Evolutionary conservation across 2,888 invertebrate species (phyloP), one percentile per base, ranked within the genome.

Genomic region (Macrophya alboannulata): DNA sequence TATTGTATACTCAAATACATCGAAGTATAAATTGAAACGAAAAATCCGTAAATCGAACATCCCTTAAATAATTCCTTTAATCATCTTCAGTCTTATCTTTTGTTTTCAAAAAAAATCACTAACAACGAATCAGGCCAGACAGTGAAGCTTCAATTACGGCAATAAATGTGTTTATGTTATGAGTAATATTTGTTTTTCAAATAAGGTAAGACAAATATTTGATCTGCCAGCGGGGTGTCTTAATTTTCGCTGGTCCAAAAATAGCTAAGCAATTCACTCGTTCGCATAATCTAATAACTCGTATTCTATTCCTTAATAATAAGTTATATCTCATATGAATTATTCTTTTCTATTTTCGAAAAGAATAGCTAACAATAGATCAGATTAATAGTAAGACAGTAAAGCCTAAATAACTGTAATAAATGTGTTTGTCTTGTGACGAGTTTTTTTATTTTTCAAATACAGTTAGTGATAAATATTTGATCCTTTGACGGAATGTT

Each of bases 101-200:
- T 68, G 37, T 31, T 37, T 37, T 37, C 25, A 12, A 62, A 25
- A 62, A 25, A 0, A 10, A 25, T 3, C 62, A 21, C 25, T 25
- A 25, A 10, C 21, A 9, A 21, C 21, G 3, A 62, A 62, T 62
- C 62, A 62, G 62, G 25, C 25, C 1, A 25, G 62, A 12, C 62
- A 62, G 6, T 31, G 31, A 68, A 68, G 4, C 68, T 31, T 21
- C 68, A 37, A 68, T 68, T 31, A 68, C 31, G 17, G 31, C 25
- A 68, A 62, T 62, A 25, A 17, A 68, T 68, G 37, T 37, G 31
- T 15, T 68, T 37, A 15, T 68, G 12, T 37, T 17, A 15, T 37
- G 62, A 25, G 62, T 62, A 62, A 62, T 62, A 62, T 62, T 62
- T 25, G 21, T 68, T 37, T 15, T 68, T 17, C 68, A 68, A 68